A percentile compares a stretch with the other conserved stretches of the same genome.
phyloP scores from a whole-genome alignment of 2,113 vertebrate species.

The Psilopogon haemacephalus region DNA sequence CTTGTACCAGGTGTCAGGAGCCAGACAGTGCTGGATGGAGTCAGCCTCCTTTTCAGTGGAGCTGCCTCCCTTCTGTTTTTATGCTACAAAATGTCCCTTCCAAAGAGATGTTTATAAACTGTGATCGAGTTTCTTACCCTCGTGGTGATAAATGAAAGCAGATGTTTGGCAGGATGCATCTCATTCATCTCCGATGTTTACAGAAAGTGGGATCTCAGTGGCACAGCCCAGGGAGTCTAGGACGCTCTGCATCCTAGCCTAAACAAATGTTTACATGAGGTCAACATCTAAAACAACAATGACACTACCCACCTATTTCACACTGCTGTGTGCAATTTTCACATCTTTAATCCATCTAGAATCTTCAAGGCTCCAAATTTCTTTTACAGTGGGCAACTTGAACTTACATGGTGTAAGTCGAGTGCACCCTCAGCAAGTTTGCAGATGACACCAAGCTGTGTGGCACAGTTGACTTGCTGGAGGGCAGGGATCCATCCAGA shows the following conservation, averaged over 20 bases:
- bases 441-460: too few relatives aligned
- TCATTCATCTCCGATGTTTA: constrained; percentile 22
- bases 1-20: not conserved
- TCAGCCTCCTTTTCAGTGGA: not conserved
- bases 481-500: too few relatives aligned
- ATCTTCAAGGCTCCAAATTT: not conserved
- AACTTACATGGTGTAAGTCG: too few relatives aligned
- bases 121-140: not conserved
- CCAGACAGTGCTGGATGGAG: not conserved
- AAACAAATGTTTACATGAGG: not conserved
- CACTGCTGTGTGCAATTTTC: not conserved
- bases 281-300: not conserved
- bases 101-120: constrained; percentile 16
- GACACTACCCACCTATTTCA: not conserved
- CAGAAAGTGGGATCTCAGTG: not conserved
- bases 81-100: not conserved
- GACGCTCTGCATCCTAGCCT: not conserved
- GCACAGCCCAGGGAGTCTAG: not conserved
- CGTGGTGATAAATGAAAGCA: constrained; percentile 49
- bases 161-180: constrained; percentile 6
- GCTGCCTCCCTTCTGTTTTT: not conserved
- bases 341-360: not conserved
- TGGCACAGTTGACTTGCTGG: too few relatives aligned
- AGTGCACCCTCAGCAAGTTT: too few relatives aligned
- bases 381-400: not conserved